Base-by-base conservation (phyloP, 2,888 invertebrate species). In the Patella depressa region DNA sequence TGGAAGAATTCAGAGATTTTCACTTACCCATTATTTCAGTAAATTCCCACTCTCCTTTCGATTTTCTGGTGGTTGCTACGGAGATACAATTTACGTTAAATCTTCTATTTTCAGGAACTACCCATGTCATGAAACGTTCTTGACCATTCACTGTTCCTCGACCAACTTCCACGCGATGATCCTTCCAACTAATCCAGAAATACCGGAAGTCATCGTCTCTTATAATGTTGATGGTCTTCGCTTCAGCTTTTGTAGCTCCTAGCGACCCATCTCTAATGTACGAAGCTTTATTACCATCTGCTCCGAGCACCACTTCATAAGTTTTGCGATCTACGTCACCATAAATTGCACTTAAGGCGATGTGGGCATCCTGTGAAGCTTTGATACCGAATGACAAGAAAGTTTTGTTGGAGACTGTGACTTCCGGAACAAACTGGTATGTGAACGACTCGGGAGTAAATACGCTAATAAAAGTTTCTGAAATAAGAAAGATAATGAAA, bases 391-490 rank as follows among this genome's bases (percentile, higher is more conserved):
- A 90, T 15, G 88, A 86, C 24, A 90, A 75, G 85, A 85, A 89
- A 7, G 85, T 85, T 80, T 90, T 90, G 75, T 85, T 86, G 79
- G 85, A 87, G 59, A 90, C 89, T 0, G 87, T 83, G 2, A 90
- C 88, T 79, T 90, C 90, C 9, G 90, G 90, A 12, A 90, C 86
- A 74, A 88, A 87, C 76, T 88, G 88, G 81, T 89, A 90, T 75
- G 86, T 86, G 82, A 90, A 90, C 24, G 85, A 79, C 73, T 88
- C 88, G 1, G 90, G 90, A 11, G 90, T 90, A 75, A 89, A 88
- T 5, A 90, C 88, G 9, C 90, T 89, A 29, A 89, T 89, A 80
- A 90, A 90, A 78, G 89, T 90, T 78, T 89, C 90, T 90, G 84
- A 14, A 81, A 79, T 53, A 69, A 29, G 55, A 71, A 15, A 71